phyloP scores from a whole-genome alignment of 2,888 invertebrate genomes.

The Exocentrus adspersus region DNA sequence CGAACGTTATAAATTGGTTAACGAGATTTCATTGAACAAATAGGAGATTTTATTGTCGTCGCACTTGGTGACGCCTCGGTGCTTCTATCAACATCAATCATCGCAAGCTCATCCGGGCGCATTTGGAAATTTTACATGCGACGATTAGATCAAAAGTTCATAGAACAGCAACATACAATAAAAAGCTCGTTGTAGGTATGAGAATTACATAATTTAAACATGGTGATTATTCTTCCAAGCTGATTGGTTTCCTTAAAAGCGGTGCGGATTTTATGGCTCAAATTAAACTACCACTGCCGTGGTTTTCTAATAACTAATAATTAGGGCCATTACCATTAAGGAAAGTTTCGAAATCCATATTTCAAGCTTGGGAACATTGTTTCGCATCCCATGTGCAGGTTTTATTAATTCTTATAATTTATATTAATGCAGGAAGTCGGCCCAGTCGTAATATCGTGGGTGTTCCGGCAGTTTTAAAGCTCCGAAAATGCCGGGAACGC shows the following conservation, averaged over 20 bases:
- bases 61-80: not conserved
- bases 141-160: too few species aligned
- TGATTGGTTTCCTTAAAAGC: not conserved
- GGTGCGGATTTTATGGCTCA: not conserved
- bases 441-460: conserved; percentile 17
- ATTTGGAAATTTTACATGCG: too few species aligned
- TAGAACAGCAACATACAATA: too few species aligned
- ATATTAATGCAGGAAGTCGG: conserved; percentile 28
- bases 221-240: too few species aligned
- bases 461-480: conserved; percentile 18
- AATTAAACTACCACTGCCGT: not conserved
- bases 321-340: conserved; percentile 26
- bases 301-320: conserved; percentile 29
- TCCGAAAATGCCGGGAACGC: not conserved
- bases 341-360: conserved; percentile 20
- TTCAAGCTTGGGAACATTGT: conserved; percentile 12
- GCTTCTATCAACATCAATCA: not conserved
- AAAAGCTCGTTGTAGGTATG: too few species aligned
- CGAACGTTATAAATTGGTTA: conserved; percentile 15
- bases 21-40: conserved; percentile 9
- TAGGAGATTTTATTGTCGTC: conserved; percentile 3
- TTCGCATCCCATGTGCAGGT: conserved; percentile 26
- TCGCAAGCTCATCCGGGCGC: not conserved
- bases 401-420: conserved; percentile 33
- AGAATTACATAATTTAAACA: too few species aligned